These are phyloP conservation scores for Luehdorfia chinensis DNA, from an alignment of 1,140 invertebrate species.

Conservation along the genomic window DNA sequence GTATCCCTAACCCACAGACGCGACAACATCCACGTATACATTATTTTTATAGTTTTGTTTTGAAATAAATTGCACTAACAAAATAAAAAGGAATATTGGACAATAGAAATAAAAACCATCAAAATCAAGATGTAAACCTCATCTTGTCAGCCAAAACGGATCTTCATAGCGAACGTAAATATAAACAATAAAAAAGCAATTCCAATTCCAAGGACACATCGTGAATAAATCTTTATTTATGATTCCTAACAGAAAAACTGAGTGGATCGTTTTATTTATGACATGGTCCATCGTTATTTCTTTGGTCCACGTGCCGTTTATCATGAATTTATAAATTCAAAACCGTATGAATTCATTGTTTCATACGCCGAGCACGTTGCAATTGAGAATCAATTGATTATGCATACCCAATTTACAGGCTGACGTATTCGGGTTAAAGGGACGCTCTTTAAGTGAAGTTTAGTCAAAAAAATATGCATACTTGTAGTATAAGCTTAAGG, in stretches of 20 bases:
- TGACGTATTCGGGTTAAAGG: too few species aligned
- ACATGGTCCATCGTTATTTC: background rate
- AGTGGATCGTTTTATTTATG: too few species aligned
- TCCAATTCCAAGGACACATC: background rate
- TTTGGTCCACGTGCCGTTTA: conserved; percentile 6
- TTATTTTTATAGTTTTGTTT: too few species aligned
- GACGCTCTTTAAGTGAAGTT: too few species aligned
- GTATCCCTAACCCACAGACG: too few species aligned
- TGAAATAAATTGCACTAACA: too few species aligned
- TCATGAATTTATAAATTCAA: conserved; percentile 1
- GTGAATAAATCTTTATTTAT: background rate
- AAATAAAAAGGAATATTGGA: too few species aligned
- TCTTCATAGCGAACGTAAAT: conserved; percentile 1
- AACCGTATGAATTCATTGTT: conserved; percentile 6
- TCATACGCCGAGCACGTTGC: conserved; percentile 7
- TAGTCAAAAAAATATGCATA: too few species aligned
- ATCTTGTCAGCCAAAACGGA: background rate
- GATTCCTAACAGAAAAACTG: background rate
- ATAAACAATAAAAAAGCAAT: conserved; percentile 3
- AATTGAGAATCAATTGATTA: conserved; percentile 8
- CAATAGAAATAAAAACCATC: too few species aligned
- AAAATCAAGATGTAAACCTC: too few species aligned
- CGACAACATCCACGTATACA: too few species aligned
- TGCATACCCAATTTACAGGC: conserved; percentile 12
- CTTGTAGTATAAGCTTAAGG: too few species aligned